Evolutionary conservation across 2,797 vertebrate genomes (phyloP).

Genomic region (Mastacembelus armatus): DNA sequence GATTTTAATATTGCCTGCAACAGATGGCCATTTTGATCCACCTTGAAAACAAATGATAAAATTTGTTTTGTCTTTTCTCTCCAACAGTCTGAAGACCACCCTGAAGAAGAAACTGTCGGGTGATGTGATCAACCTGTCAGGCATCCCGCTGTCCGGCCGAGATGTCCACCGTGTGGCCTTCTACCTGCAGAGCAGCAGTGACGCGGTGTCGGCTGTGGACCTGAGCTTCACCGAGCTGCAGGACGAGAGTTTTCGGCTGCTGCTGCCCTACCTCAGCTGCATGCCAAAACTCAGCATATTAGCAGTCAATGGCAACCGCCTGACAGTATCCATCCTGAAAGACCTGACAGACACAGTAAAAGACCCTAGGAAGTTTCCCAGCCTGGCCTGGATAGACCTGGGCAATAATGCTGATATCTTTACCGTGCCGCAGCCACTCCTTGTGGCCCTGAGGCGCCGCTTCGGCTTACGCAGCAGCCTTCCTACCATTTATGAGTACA

Average conservation of each 20-base stretch:
- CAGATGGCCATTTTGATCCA: not conserved
- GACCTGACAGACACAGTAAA: constrained; percentile 90
- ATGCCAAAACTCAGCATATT: constrained; percentile 88
- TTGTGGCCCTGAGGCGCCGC: constrained; percentile 89
- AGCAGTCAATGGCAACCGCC: constrained; percentile 90
- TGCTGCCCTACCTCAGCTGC: constrained; percentile 86
- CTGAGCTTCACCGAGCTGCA: constrained; percentile 92
- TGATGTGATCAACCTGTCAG: constrained; percentile 88
- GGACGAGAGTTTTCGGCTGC: constrained; percentile 84
- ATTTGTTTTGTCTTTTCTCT: constrained; percentile 19
- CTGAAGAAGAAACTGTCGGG: constrained; percentile 87
- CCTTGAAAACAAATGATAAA: not conserved
- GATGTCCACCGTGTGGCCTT: constrained; percentile 86
- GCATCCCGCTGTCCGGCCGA: constrained; percentile 83
- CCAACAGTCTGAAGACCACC: constrained; percentile 87
- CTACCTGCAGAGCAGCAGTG: constrained; percentile 87
- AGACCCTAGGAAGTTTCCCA: constrained; percentile 86
- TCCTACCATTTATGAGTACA: constrained; percentile 90
- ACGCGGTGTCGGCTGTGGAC: constrained; percentile 87
- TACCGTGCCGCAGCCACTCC: constrained; percentile 90
- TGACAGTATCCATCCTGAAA: constrained; percentile 84
- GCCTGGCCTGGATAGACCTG: constrained; percentile 91
- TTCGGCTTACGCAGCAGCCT: constrained; percentile 89
- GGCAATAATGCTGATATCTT: constrained; percentile 93
- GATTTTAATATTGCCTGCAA: constrained; percentile 7